Base-by-base conservation (phyloP, 2,797 vertebrate species). In the Ciconia nigra region DNA sequence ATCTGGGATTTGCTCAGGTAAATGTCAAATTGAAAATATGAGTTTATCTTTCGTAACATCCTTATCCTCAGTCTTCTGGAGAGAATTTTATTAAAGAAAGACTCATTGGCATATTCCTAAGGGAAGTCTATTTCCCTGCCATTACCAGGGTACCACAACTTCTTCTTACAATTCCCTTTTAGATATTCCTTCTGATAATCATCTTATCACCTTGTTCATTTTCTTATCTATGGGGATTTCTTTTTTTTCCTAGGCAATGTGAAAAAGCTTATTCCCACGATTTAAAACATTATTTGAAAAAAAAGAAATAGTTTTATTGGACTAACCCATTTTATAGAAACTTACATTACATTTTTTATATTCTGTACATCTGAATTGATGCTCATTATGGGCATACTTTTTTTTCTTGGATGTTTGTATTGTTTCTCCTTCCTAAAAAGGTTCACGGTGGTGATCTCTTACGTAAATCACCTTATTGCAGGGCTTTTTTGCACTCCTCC, bases 381-480 rank as follows among this genome's bases (percentile, higher is more conserved):
- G 17, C 19, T 83, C 6, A 37, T 35, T 66, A 33, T 62, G 15
- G 33, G 5, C 28, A 46, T 54, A 21, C 2, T 55, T 79, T 41
- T 63, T 71, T 79, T 65, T 12, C 16, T 84, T 44, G 35, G 8
- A 10, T 44, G 9, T 66, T 90, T 59, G 14, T 33, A 11, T 65
- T 59, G 8, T 67, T 89, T 85, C 33, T 69, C 35, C 19, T 82
- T 84, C 28, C 31, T 54, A 16, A 58, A 76, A 86, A 41, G 3
- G 2, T 26, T 93, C 11, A n/a, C 0, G 0, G 52, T 78, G 35
- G 15, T 2, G 5, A 25, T 79, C 13, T 77, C 25, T 66, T 73
- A 55, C 13, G 41, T 58, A 57, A 89, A 61, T 49, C 39, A 51
- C 49, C 15, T 63, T 70, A 33, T 55, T 92, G 28, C 4, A 25